Evolutionary conservation across 1,140 invertebrate genomes (phyloP).

Genomic region (Amphibalanus amphitrite): DNA sequence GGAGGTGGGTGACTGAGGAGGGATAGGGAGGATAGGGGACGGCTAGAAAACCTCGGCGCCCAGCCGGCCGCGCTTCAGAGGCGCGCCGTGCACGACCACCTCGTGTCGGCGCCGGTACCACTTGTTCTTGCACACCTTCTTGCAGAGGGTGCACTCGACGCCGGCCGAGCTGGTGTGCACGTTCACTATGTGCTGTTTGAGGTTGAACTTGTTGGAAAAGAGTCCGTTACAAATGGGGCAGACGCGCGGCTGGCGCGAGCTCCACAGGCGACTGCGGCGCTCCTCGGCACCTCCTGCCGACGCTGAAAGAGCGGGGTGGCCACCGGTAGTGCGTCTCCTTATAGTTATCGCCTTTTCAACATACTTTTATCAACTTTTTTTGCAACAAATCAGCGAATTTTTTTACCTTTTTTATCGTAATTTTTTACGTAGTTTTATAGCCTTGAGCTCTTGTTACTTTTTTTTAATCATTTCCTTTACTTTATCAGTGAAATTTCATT

Average conservation of each 20-base stretch:
- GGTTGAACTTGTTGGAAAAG: constrained; percentile 21
- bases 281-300: not conserved
- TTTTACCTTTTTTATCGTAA: too few relatives aligned
- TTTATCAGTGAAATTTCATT: too few relatives aligned
- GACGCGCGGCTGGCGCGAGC: constrained; percentile 45
- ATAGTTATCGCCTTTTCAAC: too few relatives aligned
- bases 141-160: constrained; percentile 20
- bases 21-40: not conserved
- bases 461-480: too few relatives aligned
- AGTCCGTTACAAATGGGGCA: constrained; percentile 48
- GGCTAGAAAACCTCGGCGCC: not conserved
- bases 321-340: too few relatives aligned
- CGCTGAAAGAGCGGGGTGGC: not conserved
- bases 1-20: too few relatives aligned
- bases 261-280: constrained; percentile 15
- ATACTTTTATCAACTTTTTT: too few relatives aligned
- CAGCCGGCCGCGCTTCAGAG: constrained; percentile 14
- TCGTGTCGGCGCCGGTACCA: constrained; percentile 23
- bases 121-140: constrained; percentile 22
- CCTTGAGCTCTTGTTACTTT: too few relatives aligned
- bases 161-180: constrained; percentile 21
- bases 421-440: too few relatives aligned
- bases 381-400: too few relatives aligned
- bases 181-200: constrained; percentile 23
- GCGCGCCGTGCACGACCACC: constrained; percentile 21